phyloP scores from a whole-genome alignment of 2,113 vertebrate genomes.

The Triplophysa rosa region DNA sequence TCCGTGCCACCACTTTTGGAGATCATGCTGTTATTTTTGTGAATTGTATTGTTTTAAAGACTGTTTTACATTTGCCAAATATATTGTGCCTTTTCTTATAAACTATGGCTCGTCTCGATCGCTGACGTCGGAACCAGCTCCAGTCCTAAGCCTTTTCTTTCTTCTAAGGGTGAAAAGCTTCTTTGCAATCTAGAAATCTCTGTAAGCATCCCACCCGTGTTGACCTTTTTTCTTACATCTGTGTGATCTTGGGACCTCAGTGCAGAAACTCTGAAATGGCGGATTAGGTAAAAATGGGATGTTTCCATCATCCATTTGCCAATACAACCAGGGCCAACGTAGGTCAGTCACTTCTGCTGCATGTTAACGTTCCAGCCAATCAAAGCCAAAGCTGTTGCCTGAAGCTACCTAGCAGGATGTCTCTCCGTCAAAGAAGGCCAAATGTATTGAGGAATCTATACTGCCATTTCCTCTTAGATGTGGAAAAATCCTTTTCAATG shows the following conservation, averaged over 20 bases:
- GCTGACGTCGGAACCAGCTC: neutral
- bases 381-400: constrained; percentile 26
- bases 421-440: constrained; percentile 24
- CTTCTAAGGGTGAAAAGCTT: constrained; percentile 10
- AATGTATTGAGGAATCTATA: constrained; percentile 5
- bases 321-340: constrained; percentile 30
- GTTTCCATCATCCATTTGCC: constrained; percentile 25
- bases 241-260: constrained; percentile 2
- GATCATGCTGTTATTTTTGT: neutral
- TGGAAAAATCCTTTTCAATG: constrained; percentile 20
- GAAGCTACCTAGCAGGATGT: constrained; percentile 24
- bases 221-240: neutral
- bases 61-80: neutral
- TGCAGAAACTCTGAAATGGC: constrained; percentile 12
- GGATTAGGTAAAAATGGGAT: constrained; percentile 37
- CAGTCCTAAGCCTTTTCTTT: neutral
- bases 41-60: neutral
- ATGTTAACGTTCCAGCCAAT: constrained; percentile 34
- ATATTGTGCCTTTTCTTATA: neutral
- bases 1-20: neutral
- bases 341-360: constrained; percentile 27
- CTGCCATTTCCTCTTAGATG: neutral
- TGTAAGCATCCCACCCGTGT: neutral
- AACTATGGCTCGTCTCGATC: neutral
- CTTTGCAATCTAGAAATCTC: constrained; percentile 23